Base-by-base conservation (phyloP, 2,113 vertebrate genomes). In the Pandion haliaetus region DNA sequence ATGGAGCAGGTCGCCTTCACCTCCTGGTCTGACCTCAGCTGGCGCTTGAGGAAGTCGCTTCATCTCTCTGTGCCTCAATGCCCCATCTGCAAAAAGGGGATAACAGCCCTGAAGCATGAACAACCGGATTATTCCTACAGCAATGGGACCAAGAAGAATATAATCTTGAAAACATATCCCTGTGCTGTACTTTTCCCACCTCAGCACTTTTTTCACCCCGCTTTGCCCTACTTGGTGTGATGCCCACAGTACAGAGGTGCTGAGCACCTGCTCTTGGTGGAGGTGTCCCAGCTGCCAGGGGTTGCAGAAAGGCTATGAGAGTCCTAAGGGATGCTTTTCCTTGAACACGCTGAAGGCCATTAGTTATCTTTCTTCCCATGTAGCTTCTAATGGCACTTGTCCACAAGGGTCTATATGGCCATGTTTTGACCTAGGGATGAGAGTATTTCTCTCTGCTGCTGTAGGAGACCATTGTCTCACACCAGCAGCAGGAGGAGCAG, bases 351-450 rank as follows among this genome's bases (percentile, higher is more conserved):
- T 24, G 28, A 70, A 54, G 49, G 34, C 45, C 25, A 12, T 54
- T 38, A 45, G 29, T 57, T 52, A 14, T 3, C 3, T 81, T 66
- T 93, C 52, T 66, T 40, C 7, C 1, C 5, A 0, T 0, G 0
- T 36, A 86, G 11, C 28, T 55, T 79, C 50, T 50, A 38, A n/a
- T 2, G 20, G 34, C 34, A 1, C 17, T 71, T 62, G 76, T 83
- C 73, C 26, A 12, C 17, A 42, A 5, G 32, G 19, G 44, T 69
- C 25, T 20, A 21, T 45, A 2, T 21, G 32, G 31, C 16, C 1
- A 0, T 28, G 20, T 77, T 90, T 16, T 59, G 71, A 74, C 59
- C 19, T 74, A 52, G 55, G 70, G 45, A 10, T 0, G 5, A 81
- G 55, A 77, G 42, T 38, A 17, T 61, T 83, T 86, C 61, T 82